Evolutionary conservation across 2,113 vertebrate species (phyloP).

Genomic region (Channa maculata): DNA sequence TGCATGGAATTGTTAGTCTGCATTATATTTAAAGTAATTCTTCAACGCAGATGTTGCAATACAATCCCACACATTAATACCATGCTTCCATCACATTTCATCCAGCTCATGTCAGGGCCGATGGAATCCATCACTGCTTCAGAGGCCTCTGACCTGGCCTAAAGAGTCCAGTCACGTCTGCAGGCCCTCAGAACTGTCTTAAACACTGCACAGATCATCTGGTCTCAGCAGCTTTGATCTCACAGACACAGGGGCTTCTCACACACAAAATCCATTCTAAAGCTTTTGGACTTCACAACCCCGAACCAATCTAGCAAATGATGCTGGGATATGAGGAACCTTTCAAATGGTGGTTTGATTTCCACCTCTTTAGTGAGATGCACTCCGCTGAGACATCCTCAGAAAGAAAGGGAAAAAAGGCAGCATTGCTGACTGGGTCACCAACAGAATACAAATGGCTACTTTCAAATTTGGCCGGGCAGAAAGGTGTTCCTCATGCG

Average conservation of each 20-base stretch:
- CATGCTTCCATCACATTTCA: slow-evolving; percentile 10
- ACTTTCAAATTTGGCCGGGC: slow-evolving; percentile 52
- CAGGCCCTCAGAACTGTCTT: slow-evolving; percentile 51
- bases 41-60: not conserved
- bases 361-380: slow-evolving; percentile 55
- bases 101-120: slow-evolving; percentile 34
- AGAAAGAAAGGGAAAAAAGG: slow-evolving; percentile 25
- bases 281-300: slow-evolving; percentile 65
- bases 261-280: slow-evolving; percentile 64
- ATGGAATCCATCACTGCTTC: slow-evolving; percentile 41
- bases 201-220: slow-evolving; percentile 67
- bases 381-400: slow-evolving; percentile 41
- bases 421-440: slow-evolving; percentile 26
- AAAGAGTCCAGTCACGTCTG: slow-evolving; percentile 71
- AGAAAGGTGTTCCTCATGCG: slow-evolving; percentile 44
- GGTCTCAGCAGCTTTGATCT: slow-evolving; percentile 75
- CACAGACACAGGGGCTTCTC: slow-evolving; percentile 48
- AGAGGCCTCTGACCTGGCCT: slow-evolving; percentile 33
- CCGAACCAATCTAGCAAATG: slow-evolving; percentile 58
- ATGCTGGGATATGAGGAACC: slow-evolving; percentile 50
- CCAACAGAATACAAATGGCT: slow-evolving; percentile 59
- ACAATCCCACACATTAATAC: not conserved
- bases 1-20: no score
- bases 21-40: not conserved
- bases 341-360: slow-evolving; percentile 66